Percentiles rank a stretch among this genome's conserved stretches.
These are phyloP conservation scores for Graptemys geographica DNA, from an alignment of 2,797 vertebrate species.

Conservation along the genomic window DNA sequence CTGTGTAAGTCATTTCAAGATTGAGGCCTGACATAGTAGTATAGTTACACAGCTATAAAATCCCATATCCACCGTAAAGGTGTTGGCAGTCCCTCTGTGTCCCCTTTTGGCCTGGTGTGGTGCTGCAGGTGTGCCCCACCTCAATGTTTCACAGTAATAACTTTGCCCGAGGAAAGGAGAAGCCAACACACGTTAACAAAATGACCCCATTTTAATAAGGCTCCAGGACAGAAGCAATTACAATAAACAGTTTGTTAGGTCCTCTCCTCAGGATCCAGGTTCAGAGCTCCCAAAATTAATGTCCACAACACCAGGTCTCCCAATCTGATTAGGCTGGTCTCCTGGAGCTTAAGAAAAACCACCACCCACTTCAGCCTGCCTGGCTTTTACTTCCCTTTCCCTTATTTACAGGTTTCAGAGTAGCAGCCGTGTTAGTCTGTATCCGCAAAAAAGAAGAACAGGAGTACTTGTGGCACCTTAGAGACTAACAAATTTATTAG, in stretches of 20 bases:
- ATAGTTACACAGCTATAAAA: constrained; percentile 60
- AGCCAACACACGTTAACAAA: not conserved
- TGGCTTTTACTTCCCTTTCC: not conserved
- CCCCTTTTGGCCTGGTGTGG: not conserved
- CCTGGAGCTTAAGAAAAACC: not conserved
- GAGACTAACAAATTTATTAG: no score
- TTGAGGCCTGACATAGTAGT: constrained; percentile 55
- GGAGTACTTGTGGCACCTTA: no score
- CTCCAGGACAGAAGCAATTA: not conserved
- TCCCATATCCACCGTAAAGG: not conserved
- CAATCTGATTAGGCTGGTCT: not conserved
- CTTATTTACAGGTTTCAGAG: no score
- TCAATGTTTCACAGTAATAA: not conserved
- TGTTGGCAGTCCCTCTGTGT: not conserved
- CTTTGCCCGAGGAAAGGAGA: not conserved
- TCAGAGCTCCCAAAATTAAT: not conserved
- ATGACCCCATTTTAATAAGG: not conserved
- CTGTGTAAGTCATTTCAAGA: constrained; percentile 52
- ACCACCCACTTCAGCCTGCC: not conserved
- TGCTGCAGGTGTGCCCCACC: not conserved
- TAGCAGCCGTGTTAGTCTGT: no score
- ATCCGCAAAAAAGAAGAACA: no score
- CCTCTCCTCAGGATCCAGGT: not conserved
- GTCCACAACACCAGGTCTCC: not conserved
- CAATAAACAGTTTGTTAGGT: not conserved